phyloP scores from a whole-genome alignment of 2,888 invertebrate genomes.

The Caenorhabditis sp. region DNA sequence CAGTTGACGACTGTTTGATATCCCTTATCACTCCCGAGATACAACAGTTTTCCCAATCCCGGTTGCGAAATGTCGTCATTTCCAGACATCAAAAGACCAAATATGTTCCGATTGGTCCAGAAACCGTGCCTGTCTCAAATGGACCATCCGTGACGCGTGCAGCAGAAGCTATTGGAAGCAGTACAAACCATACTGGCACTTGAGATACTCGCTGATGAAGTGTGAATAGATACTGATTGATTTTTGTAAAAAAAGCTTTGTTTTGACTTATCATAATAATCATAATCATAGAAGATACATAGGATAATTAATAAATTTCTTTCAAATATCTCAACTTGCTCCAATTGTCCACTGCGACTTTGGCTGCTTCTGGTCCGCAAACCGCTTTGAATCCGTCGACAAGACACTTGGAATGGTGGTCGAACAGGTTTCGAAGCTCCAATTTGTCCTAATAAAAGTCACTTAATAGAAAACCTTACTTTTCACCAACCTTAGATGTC shows the following conservation, averaged over 20 bases:
- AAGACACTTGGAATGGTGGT: constrained; percentile 22
- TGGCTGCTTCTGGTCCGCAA: constrained; percentile 34
- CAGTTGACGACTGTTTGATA: too few species aligned
- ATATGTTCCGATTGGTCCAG: constrained; percentile 16
- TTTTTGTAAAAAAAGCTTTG: too few species aligned
- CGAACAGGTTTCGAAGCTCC: constrained; percentile 28
- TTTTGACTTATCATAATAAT: too few species aligned
- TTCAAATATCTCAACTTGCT: constrained; percentile 41
- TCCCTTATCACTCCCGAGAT: not conserved
- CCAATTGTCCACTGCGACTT: constrained; percentile 17
- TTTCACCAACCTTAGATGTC: constrained; percentile 11
- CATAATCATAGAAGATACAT: not conserved
- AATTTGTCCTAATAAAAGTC: constrained; percentile 8
- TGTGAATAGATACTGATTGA: too few species aligned
- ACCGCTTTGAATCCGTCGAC: constrained; percentile 29
- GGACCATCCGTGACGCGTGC: constrained; percentile 50
- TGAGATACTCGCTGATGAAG: constrained; percentile 26
- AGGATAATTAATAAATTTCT: constrained; percentile 1
- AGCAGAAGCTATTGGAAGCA: constrained; percentile 58
- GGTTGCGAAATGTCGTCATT: not conserved
- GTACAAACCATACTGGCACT: constrained; percentile 51
- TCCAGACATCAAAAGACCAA: constrained; percentile 3
- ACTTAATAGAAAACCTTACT: not conserved
- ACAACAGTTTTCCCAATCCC: not conserved
- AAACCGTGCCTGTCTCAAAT: constrained; percentile 50